Conservation (phyloP, 2,113 vertebrate genomes). For the Caranx melampygus region DNA sequence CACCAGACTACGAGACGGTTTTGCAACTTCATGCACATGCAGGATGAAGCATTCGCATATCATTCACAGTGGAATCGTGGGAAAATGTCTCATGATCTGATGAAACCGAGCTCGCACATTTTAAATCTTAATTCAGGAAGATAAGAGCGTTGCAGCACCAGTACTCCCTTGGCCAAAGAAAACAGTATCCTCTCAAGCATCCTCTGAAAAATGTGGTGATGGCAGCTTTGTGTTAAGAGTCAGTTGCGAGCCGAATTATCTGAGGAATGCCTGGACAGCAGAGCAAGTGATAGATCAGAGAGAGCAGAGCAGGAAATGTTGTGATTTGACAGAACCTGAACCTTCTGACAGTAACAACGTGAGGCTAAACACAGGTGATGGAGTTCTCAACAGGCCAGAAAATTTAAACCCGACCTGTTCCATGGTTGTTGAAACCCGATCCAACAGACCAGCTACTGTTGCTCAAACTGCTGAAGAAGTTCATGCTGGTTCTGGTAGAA, state of each 20-base stretch:
- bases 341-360: neutral
- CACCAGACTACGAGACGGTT: neutral
- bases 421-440: no score
- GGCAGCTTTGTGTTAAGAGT: slow-evolving; percentile 12
- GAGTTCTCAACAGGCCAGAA: neutral
- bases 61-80: neutral
- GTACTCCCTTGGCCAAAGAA: slow-evolving; percentile 39
- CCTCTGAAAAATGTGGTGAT: slow-evolving; percentile 46
- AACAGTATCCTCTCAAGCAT: slow-evolving; percentile 31
- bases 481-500: no score
- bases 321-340: neutral
- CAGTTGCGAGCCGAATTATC: slow-evolving; percentile 15
- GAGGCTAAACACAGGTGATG: neutral
- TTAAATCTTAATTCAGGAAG: slow-evolving; percentile 27
- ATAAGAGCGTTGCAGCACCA: slow-evolving; percentile 21
- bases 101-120: slow-evolving; percentile 10
- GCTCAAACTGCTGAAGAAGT: no score
- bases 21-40: neutral
- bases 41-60: neutral
- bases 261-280: neutral
- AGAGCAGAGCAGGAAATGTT: neutral
- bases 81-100: slow-evolving; percentile 10
- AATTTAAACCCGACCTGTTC: no score
- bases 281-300: neutral
- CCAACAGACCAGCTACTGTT: no score